Evolutionary conservation across 1,140 invertebrate genomes (phyloP), one percentile per base, ranked within the genome.

Genomic region (Pseudomyrmex sp.): DNA sequence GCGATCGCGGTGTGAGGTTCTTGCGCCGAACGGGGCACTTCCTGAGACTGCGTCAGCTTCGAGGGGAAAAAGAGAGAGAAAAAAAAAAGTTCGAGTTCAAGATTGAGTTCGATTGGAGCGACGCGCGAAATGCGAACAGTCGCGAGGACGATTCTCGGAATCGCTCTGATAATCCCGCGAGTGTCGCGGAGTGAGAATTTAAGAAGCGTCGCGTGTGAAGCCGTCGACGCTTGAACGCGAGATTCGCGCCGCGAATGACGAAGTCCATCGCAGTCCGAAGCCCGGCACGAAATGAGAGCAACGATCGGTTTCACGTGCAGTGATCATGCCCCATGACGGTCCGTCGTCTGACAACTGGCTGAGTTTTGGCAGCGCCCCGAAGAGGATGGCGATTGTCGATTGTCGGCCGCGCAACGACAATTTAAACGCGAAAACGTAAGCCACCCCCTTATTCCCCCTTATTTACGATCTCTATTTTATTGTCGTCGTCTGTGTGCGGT

Each of bases 341-440:
- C 54, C 20, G 26, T 9, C 0, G 65, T n/a, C 12, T 15, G n/a
- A 69, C 35, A 48, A 56, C 54, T 18, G 65, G 52, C n/a, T 35
- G 66, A 70, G 10, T 79, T 70, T 79, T 12, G 65, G 52, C 66
- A 58, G 56, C 54, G 61, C 18, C 18, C 58, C 58, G 54, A 18
- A 4, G 7, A 83, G 46, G 85, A 79, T 87, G 85, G 46, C 18
- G 68, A 73, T 73, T 66, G 1, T 35, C 63, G 65, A 50, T 63
- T 35, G 35, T 35, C 35, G 35, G 35, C 61, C 48, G 54, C 23
- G 8, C 10, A 23, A 13, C 56, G 44, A 18, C 56, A 12, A 44
- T 15, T 15, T 52, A 44, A 66, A 54, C 48, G 50, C 50, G 20
- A 26, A 70, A 69, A 72, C 52, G 85, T 86, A 87, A 85, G 84